Evolutionary conservation across 2,113 vertebrate species (phyloP).

Genomic region (Hiodon tergisus): DNA sequence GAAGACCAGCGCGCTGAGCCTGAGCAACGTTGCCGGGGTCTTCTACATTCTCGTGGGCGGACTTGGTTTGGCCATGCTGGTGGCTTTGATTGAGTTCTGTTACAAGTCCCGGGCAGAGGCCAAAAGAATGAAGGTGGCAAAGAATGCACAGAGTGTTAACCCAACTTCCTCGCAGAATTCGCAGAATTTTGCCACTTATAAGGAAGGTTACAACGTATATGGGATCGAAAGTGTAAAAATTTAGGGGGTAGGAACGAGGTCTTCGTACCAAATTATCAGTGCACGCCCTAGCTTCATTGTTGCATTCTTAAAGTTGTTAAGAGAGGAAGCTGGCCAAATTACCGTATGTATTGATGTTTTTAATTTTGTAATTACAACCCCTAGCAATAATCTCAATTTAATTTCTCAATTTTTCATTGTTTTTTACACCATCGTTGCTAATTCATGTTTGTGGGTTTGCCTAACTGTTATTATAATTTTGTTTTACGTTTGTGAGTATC

Average conservation of each 20-base stretch:
- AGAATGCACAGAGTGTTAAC: slow-evolving; percentile 99
- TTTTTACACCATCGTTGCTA: slow-evolving; percentile 47
- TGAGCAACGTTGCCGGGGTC: slow-evolving; percentile 99
- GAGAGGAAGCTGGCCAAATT: slow-evolving; percentile 79
- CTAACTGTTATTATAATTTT: slow-evolving; percentile 28
- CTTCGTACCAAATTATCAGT: slow-evolving; percentile 86
- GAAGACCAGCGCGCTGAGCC: slow-evolving; percentile 98
- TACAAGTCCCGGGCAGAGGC: slow-evolving; percentile 99
- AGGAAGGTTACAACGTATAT: slow-evolving; percentile 99
- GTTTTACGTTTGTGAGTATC: slow-evolving; percentile 51
- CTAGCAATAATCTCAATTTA: slow-evolving; percentile 47
- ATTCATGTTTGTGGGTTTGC: slow-evolving; percentile 64
- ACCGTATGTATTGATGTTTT: slow-evolving; percentile 66
- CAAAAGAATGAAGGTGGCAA: slow-evolving; percentile 99
- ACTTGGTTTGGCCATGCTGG: slow-evolving; percentile 99
- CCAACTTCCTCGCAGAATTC: slow-evolving; percentile 99
- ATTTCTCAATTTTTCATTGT: slow-evolving; percentile 29
- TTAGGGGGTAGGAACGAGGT: slow-evolving; percentile 99
- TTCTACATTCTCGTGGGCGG: slow-evolving; percentile 99
- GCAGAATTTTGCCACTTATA: slow-evolving; percentile 99
- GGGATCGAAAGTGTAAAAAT: slow-evolving; percentile 99
- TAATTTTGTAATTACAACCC: slow-evolving; percentile 53
- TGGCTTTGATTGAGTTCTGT: slow-evolving; percentile 99
- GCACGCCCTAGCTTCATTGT: slow-evolving; percentile 85
- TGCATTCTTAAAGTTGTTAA: slow-evolving; percentile 77